These are phyloP conservation scores for Erpornis zantholeuca DNA, from an alignment of 2,113 vertebrate genomes.

Conservation along the genomic window DNA sequence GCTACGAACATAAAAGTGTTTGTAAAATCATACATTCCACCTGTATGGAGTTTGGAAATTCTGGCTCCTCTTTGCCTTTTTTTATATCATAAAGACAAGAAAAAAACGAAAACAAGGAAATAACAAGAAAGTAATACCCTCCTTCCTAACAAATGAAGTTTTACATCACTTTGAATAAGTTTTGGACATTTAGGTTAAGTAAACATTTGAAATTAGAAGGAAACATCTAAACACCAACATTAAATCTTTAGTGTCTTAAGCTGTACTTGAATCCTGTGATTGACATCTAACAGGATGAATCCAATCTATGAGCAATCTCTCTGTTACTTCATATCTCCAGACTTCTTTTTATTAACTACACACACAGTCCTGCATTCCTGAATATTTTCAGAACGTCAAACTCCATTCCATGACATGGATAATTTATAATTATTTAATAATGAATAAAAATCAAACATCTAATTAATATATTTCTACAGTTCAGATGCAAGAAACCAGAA, in stretches of 20 bases:
- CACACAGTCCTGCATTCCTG: background rate
- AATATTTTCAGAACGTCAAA: background rate
- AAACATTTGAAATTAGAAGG: background rate
- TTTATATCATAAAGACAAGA: background rate
- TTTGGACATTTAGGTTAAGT: background rate
- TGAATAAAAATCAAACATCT: background rate
- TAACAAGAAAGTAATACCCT: rapidly evolving
- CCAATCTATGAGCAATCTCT: background rate
- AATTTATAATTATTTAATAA: background rate
- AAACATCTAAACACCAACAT: background rate
- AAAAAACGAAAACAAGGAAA: background rate
- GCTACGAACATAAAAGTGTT: background rate
- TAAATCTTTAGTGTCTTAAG: background rate
- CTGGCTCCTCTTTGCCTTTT: background rate
- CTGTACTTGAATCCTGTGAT: background rate
- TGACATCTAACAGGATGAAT: background rate
- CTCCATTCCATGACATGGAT: background rate
- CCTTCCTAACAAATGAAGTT: background rate
- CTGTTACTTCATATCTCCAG: background rate
- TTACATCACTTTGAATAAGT: background rate
- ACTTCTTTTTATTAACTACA: background rate
- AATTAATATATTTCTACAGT: background rate
- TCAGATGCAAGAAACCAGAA: background rate
- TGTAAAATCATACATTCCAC: background rate
- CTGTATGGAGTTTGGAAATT: background rate